phyloP scores from a whole-genome alignment of 2,113 vertebrate species.

The Motacilla alba region DNA sequence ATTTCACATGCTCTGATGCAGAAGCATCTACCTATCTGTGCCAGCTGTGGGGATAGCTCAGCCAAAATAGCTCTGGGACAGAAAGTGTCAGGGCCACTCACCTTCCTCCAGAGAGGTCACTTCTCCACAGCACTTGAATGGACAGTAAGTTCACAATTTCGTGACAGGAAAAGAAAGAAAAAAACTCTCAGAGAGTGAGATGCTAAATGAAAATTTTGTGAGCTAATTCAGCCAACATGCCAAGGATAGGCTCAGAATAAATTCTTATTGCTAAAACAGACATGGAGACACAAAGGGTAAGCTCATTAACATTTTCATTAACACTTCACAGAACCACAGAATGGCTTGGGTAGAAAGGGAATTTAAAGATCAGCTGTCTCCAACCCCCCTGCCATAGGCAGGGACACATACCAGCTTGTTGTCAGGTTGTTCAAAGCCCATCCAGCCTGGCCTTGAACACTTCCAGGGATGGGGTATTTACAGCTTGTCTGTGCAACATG shows the following conservation, averaged over 20 bases:
- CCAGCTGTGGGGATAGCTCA: not conserved
- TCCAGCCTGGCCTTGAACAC: not conserved
- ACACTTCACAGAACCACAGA: not conserved
- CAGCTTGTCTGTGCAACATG: not conserved
- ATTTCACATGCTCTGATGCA: not conserved
- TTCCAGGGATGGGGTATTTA: not conserved
- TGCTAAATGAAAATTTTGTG: not conserved
- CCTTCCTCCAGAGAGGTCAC: not conserved
- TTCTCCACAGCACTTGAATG: not conserved
- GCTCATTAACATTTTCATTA: not conserved
- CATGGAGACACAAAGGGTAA: not conserved
- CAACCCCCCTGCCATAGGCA: rapidly evolving
- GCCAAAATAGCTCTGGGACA: not conserved
- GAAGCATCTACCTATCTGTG: not conserved
- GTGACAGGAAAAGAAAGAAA: not conserved
- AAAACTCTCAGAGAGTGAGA: not conserved
- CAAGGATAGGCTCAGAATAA: not conserved
- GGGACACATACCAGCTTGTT: not conserved
- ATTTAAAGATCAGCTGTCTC: not conserved
- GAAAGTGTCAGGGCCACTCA: not conserved
- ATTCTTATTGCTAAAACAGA: not conserved
- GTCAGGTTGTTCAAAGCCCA: not conserved
- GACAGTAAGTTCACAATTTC: not conserved
- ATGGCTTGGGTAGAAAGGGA: not conserved
- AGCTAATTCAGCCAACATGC: rapidly evolving